Evolutionary conservation across 2,113 vertebrate genomes (phyloP), one percentile per base, ranked within the genome.

Genomic region (Chlorodrepanis virens): DNA sequence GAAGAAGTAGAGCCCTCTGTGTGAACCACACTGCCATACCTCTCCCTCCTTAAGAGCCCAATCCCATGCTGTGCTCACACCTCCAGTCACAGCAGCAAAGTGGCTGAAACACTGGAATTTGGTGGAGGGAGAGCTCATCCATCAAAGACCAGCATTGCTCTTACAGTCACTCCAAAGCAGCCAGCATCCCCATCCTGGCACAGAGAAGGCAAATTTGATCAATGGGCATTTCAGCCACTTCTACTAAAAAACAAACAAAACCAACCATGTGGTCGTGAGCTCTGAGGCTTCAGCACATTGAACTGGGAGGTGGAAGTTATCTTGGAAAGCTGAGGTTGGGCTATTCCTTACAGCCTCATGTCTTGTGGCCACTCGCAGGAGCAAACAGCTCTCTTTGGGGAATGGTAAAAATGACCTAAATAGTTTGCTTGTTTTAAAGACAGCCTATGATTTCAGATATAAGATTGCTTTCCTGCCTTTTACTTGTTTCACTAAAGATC

Each of bases 191-290:
- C 3, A 4, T 56, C 35, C 37, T 47, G 25, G 18, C 70, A 39
- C 6, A 6, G 31, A 28, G 20, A 61, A 74, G 40, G 31, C 44
- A 70, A 40, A 57, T 84, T 47, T 61, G 22, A 81, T 78, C 37
- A 77, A 40, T 0, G 44, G 27, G 33, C 16, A 45, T 74, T 83
- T 84, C 29, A 80, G 15, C n/a, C 31, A 8, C 9, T 20, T 71
- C 49, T 56, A 1, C 59, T 47, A 37, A 63, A 63, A 92, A 39
- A 21, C 21, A 54, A 2, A 0, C 3, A 0, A 10, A 44, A 22
- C 10, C 17, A 37, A 24, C 23, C 5, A 24, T 7, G 14, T 11
- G 3, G 25, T 37, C 0, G 0, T 4, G 22, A 44, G n/a, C 27
- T 47, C 27, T 37, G 68, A 57, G 14, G 12, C 61, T 86, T 54